Base-by-base conservation (phyloP, 2,113 vertebrate species). In the Rhagologus leucostigma region DNA sequence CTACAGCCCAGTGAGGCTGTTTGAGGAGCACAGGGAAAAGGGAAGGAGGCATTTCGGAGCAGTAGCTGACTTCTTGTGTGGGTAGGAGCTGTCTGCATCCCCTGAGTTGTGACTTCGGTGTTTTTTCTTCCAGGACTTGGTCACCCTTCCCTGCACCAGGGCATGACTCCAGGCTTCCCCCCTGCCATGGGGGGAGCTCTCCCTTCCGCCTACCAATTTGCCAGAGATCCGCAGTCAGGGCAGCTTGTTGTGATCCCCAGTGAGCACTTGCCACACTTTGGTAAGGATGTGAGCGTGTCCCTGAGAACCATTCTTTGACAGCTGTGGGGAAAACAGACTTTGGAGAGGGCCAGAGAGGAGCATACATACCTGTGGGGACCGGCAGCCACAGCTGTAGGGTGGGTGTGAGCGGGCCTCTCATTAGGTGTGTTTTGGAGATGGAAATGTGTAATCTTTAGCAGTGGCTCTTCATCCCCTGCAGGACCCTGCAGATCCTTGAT, bases 171-270 rank as follows among this genome's bases (percentile, higher is more conserved):
- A 10, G 98, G 98, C 26, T 99, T 99, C 89, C 98, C 99, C 2
- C 98, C 99, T 5, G 96, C 99, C 71, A 97, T 99, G 95, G 98
- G 98, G 27, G 98, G 98, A 92, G 99, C 99, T 37, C 98, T 99
- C 50, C 98, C 99, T 8, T 98, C 99, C 0, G 97, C 99, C 27
- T 99, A 99, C 98, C 99, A 99, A 98, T 99, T 99, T 94, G 99
- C 99, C 87, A 98, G 99, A 93, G 99, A 99, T 94, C 99, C 99
- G 0, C 99, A 99, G 96, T 99, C 99, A 1, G 99, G 99, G 74
- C 99, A 99, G 97, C 98, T 99, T 42, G 98, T 99, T 44, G 99
- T 99, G 96, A 99, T 99, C 87, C 98, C 99, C 67, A 98, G 99
- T 0, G 99, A 99, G 90, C 99, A 99, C 97, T 98, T 99, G 96